A percentile compares a stretch with the other conserved stretches of the same genome.
Conservation (phyloP, 2,888 invertebrate species). For the Plagiodera versicolora region DNA sequence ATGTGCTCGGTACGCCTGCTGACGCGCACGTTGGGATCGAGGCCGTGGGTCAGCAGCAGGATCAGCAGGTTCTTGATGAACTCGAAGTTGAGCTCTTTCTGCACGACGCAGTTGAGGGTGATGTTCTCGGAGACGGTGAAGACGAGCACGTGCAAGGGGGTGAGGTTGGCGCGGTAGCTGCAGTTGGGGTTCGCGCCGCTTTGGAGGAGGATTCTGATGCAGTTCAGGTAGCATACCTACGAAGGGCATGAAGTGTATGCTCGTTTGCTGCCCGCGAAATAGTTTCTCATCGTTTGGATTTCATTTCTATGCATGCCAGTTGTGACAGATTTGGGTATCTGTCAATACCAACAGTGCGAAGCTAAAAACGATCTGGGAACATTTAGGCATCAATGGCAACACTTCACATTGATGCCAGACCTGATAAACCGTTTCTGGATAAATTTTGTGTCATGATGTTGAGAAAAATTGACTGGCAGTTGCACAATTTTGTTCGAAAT, state of each 20-base stretch:
- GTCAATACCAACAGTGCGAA: too few relatives aligned
- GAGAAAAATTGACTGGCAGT: too few relatives aligned
- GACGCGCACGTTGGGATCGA: conserved; percentile 65
- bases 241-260: too few relatives aligned
- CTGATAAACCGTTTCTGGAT: too few relatives aligned
- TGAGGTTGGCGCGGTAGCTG: conserved; percentile 67
- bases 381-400: too few relatives aligned
- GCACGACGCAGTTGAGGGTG: conserved; percentile 66
- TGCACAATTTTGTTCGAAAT: too few relatives aligned
- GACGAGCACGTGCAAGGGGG: conserved; percentile 70
- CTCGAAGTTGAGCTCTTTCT: conserved; percentile 68
- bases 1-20: conserved; percentile 68
- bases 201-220: conserved; percentile 68
- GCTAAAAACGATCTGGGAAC: too few relatives aligned
- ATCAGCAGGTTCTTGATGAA: conserved; percentile 71
- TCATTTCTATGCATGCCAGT: too few relatives aligned
- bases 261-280: not conserved
- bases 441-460: too few relatives aligned
- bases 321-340: too few relatives aligned
- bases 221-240: conserved; percentile 71
- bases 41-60: conserved; percentile 66
- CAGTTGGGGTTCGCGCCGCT: conserved; percentile 76
- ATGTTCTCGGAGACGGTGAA: conserved; percentile 73
- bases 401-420: too few relatives aligned
- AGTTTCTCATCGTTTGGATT: not conserved